These are phyloP conservation scores for Protobothrops mucrosquamatus DNA, from an alignment of 2,113 vertebrate genomes.

Conservation along the genomic window DNA sequence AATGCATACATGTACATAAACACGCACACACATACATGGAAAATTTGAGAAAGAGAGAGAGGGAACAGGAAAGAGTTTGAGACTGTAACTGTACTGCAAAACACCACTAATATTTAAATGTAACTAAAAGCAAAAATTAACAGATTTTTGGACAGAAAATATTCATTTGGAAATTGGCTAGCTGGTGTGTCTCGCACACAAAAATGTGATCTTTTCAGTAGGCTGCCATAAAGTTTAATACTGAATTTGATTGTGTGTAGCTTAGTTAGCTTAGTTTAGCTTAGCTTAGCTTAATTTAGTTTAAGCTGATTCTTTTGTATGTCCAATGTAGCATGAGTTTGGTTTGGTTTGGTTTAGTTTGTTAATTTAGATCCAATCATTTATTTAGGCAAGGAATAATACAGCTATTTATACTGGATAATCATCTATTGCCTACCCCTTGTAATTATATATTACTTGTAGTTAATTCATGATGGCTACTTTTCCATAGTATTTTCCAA, in stretches of 20 bases:
- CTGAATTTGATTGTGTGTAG: constrained; percentile 29
- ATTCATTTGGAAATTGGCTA: constrained; percentile 84
- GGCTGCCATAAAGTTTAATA: constrained; percentile 64
- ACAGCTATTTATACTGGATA: constrained; percentile 46
- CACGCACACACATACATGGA: not conserved
- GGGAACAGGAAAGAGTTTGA: constrained; percentile 20
- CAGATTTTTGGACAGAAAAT: constrained; percentile 55
- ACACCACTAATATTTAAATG: constrained; percentile 65
- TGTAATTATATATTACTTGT: not conserved
- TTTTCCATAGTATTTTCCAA: not conserved
- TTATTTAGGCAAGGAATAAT: constrained; percentile 49
- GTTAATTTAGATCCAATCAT: not conserved
- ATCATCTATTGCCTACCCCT: not conserved
- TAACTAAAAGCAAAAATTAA: constrained; percentile 24
- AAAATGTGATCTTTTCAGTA: constrained; percentile 69
- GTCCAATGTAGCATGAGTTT: constrained; percentile 35
- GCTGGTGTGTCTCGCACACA: constrained; percentile 73
- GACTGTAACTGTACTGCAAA: constrained; percentile 66
- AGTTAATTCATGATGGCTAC: not conserved
- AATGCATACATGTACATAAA: not conserved
- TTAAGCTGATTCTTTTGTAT: not conserved
- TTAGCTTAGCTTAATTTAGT: not conserved
- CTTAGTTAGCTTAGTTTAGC: not conserved
- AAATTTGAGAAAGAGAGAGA: not conserved
- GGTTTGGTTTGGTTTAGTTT: constrained; percentile 53